Conservation (phyloP, 2,888 invertebrate species). For the Hypomecis punctinalis region DNA sequence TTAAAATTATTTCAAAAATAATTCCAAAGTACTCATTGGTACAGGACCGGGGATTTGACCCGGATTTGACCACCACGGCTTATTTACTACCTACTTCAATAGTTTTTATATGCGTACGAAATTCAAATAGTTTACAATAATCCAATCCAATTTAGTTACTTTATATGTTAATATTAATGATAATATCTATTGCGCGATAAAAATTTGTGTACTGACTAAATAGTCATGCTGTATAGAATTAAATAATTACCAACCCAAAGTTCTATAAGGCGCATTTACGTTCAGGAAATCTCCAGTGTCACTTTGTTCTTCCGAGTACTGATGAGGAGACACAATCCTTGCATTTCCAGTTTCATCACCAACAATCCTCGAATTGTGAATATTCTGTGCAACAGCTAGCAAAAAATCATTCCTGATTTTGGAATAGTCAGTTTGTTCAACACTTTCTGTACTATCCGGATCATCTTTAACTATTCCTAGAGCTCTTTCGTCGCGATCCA, state of each 20-base stretch:
- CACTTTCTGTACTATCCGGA: background rate
- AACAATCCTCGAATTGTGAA: background rate
- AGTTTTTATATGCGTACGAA: too few species aligned
- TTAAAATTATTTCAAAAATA: too few species aligned
- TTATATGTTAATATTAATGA: too few species aligned
- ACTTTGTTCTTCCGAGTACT: background rate
- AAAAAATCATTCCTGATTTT: background rate
- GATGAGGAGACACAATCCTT: background rate
- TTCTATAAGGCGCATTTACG: background rate
- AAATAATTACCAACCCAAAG: slow-evolving; percentile 1
- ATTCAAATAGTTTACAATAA: too few species aligned
- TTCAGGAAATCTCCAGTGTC: background rate
- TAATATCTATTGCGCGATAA: too few species aligned
- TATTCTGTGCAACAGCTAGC: background rate
- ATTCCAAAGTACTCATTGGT: too few species aligned
- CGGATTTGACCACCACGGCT: too few species aligned
- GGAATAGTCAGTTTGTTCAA: background rate
- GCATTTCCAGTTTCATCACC: background rate
- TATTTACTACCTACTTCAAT: too few species aligned
- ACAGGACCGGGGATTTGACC: too few species aligned
- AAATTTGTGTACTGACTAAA: too few species aligned
- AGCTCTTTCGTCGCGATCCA: background rate
- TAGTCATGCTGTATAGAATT: too few species aligned
- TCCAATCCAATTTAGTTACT: too few species aligned
- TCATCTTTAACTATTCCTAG: background rate